Percentiles rank a stretch among this genome's conserved stretches.
These are phyloP conservation scores for Scolanthus callimorphus DNA, from an alignment of 92 coral and sea anemone species.

Conservation along the genomic window DNA sequence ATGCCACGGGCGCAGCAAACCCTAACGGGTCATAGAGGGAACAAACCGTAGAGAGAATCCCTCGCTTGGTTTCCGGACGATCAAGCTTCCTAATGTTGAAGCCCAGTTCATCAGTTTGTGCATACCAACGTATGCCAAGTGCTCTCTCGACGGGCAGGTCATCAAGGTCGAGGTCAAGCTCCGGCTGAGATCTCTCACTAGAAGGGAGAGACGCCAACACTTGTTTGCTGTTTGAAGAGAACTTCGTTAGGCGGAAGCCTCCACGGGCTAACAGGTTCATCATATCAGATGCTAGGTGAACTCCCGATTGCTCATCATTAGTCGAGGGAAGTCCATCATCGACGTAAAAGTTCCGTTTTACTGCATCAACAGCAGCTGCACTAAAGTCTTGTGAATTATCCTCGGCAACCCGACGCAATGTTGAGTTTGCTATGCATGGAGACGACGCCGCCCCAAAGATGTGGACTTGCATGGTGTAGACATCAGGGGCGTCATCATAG, in stretches of 20 bases:
- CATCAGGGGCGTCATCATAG: not conserved
- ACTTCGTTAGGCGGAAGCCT: conserved; percentile 15
- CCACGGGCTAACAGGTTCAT: conserved; percentile 30
- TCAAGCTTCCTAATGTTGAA: conserved; percentile 10
- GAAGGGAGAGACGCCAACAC: conserved; percentile 7
- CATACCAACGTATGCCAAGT: conserved; percentile 25
- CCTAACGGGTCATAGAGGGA: conserved; percentile 60
- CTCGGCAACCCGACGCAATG: conserved; percentile 11
- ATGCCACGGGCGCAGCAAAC: conserved; percentile 51
- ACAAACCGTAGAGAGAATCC: conserved; percentile 29
- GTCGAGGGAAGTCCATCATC: conserved; percentile 42
- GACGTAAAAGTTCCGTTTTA: conserved; percentile 43
- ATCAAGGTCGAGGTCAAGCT: conserved; percentile 21
- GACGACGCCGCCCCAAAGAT: conserved; percentile 42
- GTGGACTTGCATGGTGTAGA: too few relatives aligned
- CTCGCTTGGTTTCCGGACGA: conserved; percentile 49
- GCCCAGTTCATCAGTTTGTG: conserved; percentile 28
- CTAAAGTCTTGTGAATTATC: conserved; percentile 20
- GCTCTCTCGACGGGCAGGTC: conserved; percentile 31
- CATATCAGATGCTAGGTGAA: conserved; percentile 32
- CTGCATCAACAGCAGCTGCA: conserved; percentile 8
- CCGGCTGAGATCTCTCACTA: conserved; percentile 26
- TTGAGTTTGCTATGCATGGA: conserved; percentile 35
- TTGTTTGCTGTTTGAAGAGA: not conserved
- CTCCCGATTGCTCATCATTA: conserved; percentile 15